These are phyloP conservation scores for Epistrophella euchroma DNA, from an alignment of 2,888 invertebrate genomes.

Conservation along the genomic window DNA sequence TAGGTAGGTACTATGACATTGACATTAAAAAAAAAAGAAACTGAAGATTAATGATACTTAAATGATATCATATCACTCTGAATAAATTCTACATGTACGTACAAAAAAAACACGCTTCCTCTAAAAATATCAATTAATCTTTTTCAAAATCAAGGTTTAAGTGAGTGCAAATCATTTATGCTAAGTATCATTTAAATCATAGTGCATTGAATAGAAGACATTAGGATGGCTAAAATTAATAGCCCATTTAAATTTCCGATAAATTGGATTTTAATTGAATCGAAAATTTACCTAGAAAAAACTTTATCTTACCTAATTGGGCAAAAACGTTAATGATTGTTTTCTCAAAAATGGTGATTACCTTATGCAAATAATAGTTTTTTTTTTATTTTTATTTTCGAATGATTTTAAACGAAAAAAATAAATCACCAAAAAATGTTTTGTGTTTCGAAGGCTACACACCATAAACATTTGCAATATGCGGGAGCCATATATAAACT, in stretches of 20 bases:
- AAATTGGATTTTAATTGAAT: slow-evolving; percentile 17
- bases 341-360: not conserved
- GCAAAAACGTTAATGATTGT: not conserved
- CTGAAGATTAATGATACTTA: slow-evolving; percentile 33
- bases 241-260: slow-evolving; percentile 14
- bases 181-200: not conserved
- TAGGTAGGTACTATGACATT: not conserved
- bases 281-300: not conserved
- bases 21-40: slow-evolving; percentile 16
- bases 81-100: not conserved
- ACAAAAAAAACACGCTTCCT: not conserved
- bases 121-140: not conserved
- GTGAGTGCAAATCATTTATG: slow-evolving; percentile 8
- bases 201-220: not conserved
- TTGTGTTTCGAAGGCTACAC: not conserved
- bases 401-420: not conserved
- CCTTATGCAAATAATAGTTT: not conserved
- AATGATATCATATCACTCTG: slow-evolving; percentile 19
- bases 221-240: slow-evolving; percentile 10
- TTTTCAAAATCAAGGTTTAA: not conserved
- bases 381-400: not conserved
- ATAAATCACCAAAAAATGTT: not conserved
- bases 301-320: not conserved
- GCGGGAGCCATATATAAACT: too few relatives aligned
- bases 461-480: too few relatives aligned